These are phyloP conservation scores for Oreocharis arfaki DNA, from an alignment of 2,113 vertebrate genomes.

Conservation along the genomic window DNA sequence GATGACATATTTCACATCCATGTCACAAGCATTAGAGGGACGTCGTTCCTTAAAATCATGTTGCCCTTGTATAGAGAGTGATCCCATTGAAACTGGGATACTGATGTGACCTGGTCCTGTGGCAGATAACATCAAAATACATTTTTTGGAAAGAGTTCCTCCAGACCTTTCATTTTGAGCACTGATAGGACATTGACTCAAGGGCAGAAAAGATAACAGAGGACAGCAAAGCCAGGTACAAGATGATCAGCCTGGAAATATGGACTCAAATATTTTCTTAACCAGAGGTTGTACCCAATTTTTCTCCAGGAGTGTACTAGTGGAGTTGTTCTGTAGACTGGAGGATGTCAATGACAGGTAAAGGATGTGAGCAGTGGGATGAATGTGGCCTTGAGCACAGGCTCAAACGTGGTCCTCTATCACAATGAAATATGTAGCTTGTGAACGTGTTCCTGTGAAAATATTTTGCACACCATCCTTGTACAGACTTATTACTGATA, in stretches of 20 bases:
- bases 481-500: not conserved
- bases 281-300: not conserved
- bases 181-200: not conserved
- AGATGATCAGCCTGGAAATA: not conserved
- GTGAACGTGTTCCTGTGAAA: not conserved
- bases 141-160: not conserved
- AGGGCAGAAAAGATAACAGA: not conserved
- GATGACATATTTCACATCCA: not conserved
- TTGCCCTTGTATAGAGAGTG: not conserved
- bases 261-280: not conserved
- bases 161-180: not conserved
- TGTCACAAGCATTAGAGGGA: not conserved
- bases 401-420: not conserved
- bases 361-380: not conserved
- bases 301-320: not conserved
- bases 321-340: not conserved
- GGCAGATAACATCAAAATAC: not conserved
- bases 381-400: not conserved
- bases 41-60: not conserved
- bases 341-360: not conserved
- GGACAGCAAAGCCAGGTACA: not conserved
- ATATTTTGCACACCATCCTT: not conserved
- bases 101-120: not conserved
- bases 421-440: not conserved
- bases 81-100: not conserved